Conservation (phyloP, 2,797 vertebrate genomes). For the Channallabes apus region DNA sequence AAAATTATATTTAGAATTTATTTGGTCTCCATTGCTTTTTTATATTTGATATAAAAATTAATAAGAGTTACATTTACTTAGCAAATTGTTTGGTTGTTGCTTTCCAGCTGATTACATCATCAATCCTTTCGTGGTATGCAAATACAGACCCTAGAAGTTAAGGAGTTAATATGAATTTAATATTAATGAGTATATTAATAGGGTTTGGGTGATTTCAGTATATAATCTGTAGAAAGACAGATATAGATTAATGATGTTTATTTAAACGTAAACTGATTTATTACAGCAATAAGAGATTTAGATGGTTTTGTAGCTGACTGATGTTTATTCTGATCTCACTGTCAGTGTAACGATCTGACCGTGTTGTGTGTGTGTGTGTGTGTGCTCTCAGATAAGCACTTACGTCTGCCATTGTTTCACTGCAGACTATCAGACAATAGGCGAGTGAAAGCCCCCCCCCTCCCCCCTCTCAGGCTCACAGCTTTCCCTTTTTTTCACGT, state of each 20-base stretch:
- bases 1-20: no score
- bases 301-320: not conserved
- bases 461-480: slow-evolving; percentile 40
- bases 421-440: slow-evolving; percentile 46
- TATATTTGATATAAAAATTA: no score
- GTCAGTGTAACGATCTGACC: not conserved
- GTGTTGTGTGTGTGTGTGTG: not conserved
- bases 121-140: not conserved
- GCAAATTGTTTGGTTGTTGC: not conserved
- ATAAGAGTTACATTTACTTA: no score
- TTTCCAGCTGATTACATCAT: not conserved
- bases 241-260: no score
- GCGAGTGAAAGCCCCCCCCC: slow-evolving; percentile 40
- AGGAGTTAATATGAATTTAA: not conserved
- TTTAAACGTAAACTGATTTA: not conserved
- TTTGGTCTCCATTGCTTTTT: no score
- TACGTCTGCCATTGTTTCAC: slow-evolving; percentile 40
- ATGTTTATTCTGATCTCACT: not conserved
- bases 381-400: slow-evolving; percentile 22
- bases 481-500: slow-evolving; percentile 40
- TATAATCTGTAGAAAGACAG: no score
- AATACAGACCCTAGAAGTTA: not conserved
- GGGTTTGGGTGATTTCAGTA: not conserved
- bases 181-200: not conserved
- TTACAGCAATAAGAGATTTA: not conserved